Conservation (phyloP, 2,113 vertebrate genomes). For the Esox niger region DNA sequence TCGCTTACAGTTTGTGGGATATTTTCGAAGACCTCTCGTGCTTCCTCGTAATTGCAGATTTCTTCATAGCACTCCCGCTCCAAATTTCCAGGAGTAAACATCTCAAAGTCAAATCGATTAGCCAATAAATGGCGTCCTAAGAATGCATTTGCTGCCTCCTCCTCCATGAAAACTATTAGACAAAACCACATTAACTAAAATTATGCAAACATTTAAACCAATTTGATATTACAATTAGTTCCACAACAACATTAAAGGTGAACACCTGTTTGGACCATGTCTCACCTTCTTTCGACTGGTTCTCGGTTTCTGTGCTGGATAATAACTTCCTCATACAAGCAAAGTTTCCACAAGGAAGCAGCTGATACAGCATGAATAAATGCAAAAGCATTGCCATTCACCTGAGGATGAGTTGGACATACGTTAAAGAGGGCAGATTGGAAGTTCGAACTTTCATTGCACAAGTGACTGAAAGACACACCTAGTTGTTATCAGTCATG, state of each 20-base stretch:
- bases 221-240: no score
- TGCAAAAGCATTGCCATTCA: constrained; percentile 70
- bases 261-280: background rate
- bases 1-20: constrained; percentile 78
- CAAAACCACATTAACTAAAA: background rate
- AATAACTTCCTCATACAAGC: constrained; percentile 52
- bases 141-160: constrained; percentile 82
- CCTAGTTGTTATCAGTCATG: background rate
- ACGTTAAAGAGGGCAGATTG: background rate
- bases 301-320: constrained; percentile 25
- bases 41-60: constrained; percentile 90
- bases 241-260: background rate
- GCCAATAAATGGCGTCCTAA: constrained; percentile 84
- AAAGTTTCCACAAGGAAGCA: constrained; percentile 66
- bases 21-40: constrained; percentile 89
- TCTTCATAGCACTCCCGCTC: constrained; percentile 95
- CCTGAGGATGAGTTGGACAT: constrained; percentile 45
- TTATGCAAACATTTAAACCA: background rate
- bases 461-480: background rate
- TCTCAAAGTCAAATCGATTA: constrained; percentile 93
- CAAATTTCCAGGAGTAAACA: constrained; percentile 83
- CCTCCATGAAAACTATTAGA: constrained; percentile 80
- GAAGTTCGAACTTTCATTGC: background rate
- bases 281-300: constrained; percentile 73
- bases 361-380: constrained; percentile 71